Base-by-base conservation (phyloP, 2,797 vertebrate species). In the Hypotaenidia okinawae region DNA sequence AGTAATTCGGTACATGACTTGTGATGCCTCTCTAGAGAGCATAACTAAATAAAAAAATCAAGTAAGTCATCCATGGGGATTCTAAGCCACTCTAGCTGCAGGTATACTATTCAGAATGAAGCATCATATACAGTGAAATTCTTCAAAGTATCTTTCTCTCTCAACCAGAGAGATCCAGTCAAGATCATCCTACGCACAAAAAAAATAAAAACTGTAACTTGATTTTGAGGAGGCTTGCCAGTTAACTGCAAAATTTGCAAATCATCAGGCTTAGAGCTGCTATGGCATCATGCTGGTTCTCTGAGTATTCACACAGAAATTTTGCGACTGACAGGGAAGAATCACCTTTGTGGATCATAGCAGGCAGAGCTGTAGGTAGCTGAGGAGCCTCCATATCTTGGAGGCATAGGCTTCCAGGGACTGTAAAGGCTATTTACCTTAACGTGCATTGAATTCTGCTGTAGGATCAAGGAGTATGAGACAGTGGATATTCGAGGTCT, bases 41-140 rank as follows among this genome's bases (percentile, higher is more conserved):
- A 84, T 66, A 81, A 78, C 28, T 84, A 82, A 73, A 78, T 13
- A 85, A 93, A 86, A 84, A 86, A 82, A 84, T 35, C 13, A 82
- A 73, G 16, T 3, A 43, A 69, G 9, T 9, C 18, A 74, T 27
- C 63, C 67, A 58, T 4, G 18, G 17, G 19, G 54, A 39, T 84
- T 82, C 52, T 45, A 70, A 78, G n/a, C 10, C 58, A 35, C 16
- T 64, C 74, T 23, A 68, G 11, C 32, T 74, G 39, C 43, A 79
- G 51, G 41, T 43, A 27, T 5, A 23, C 24, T 54, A 9, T 11
- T 74, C 68, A 77, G 59, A 92, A 61, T 12, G 7, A 8, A 33
- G 41, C 30, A 59, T 77, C 23, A 49, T 7, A 15, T 5, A 41
- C 1, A 54, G 2, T 21, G 33, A 14, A 45, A 74, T 33, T 19